Evolutionary conservation across 1,140 invertebrate genomes (phyloP), one percentile per base, ranked within the genome.

Genomic region (Pseudachorutes palmiensis): DNA sequence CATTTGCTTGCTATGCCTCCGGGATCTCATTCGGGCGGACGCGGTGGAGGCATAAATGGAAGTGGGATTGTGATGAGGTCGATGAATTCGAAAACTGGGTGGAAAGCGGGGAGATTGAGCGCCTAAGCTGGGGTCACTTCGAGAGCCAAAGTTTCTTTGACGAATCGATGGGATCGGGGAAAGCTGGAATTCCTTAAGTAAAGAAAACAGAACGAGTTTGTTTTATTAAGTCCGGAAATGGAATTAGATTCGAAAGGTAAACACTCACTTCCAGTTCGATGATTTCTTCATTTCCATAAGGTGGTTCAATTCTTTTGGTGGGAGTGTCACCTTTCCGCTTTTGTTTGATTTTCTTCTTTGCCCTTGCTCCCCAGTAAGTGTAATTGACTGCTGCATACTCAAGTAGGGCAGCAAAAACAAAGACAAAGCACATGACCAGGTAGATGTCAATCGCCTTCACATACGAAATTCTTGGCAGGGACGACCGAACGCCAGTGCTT

Each of bases 381-480:
- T 98, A 98, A 82, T 98, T 98, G 49, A 98, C 96, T 0, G 94
- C 94, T 0, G 96, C 94, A 76, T 98, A 99, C 81, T 99, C 96
- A 5, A 98, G 82, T 1, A 98, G 82, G 0, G 95, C 95, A 12
- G 94, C 94, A 79, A 98, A 98, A 0, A 98, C 96, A 80, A 98
- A 98, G 58, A 98, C 91, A 80, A 98, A 98, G 80, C 95, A 98
- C 92, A 97, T 98, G 33, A 97, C 94, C 73, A 98, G 82, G 79
- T 98, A 99, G 75, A 98, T 97, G 81, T 99, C 96, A 75, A 99
- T 98, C 49, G 94, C 94, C 81, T 98, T 98, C 2, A 98, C 94
- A 78, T 97, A 98, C 51, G 92, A 96, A 75, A 98, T 98, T 69
- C 95, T 83, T 16, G 96, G 95, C 55, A 98, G 82, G 41, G 93